phyloP scores from a whole-genome alignment of 2,888 invertebrate genomes.

The Temnothorax unifasciatus region DNA sequence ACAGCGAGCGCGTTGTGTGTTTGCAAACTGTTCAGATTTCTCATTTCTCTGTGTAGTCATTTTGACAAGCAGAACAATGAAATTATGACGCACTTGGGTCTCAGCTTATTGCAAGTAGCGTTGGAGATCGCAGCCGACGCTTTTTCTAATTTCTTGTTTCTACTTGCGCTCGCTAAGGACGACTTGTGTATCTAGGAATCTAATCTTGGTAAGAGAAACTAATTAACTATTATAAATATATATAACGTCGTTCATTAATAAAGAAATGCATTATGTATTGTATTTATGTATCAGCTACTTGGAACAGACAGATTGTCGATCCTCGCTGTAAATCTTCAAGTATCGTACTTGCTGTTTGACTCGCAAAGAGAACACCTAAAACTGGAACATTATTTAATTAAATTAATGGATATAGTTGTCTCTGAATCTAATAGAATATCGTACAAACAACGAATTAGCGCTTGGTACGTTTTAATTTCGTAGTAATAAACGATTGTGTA shows the following conservation, averaged over 20 bases:
- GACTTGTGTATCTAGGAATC: constrained; percentile 96
- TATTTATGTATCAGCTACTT: constrained; percentile 89
- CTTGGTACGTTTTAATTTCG: constrained; percentile 88
- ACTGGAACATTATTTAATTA: constrained; percentile 95
- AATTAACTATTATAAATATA: not conserved
- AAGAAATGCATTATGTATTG: constrained; percentile 6
- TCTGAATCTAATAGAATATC: constrained; percentile 94
- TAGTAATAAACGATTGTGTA: not conserved
- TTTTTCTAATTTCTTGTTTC: constrained; percentile 92
- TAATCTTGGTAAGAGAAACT: constrained; percentile 91
- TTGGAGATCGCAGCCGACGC: constrained; percentile 97
- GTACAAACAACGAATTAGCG: constrained; percentile 97
- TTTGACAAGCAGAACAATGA: constrained; percentile 95
- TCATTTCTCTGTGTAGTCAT: constrained; percentile 97
- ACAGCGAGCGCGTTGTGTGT: constrained; percentile 94
- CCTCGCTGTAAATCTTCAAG: constrained; percentile 96
- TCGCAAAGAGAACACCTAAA: constrained; percentile 96
- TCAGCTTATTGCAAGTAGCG: constrained; percentile 96
- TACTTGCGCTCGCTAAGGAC: constrained; percentile 95
- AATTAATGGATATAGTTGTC: constrained; percentile 95
- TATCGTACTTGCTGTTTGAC: constrained; percentile 98
- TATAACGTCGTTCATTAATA: not conserved
- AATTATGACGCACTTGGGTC: constrained; percentile 97
- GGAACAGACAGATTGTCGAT: constrained; percentile 95
- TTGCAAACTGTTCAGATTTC: constrained; percentile 96